Conservation (phyloP, 2,797 vertebrate genomes). For the Peromyscus aztecus region DNA sequence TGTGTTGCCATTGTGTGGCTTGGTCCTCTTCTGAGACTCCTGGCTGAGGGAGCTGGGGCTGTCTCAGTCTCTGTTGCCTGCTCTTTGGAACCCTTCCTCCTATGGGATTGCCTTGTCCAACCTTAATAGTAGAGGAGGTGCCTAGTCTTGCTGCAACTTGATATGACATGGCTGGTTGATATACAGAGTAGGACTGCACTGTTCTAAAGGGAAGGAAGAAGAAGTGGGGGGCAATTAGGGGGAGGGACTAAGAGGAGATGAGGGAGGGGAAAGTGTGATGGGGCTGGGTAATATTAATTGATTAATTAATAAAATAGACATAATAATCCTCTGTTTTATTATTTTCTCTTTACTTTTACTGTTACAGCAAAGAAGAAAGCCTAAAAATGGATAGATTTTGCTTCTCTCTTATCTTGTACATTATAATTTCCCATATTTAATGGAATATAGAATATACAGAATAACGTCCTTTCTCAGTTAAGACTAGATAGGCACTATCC, state of each 20-base stretch:
- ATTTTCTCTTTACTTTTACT: neutral
- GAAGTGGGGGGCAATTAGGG: neutral
- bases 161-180: neutral
- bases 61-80: neutral
- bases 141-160: neutral
- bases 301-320: neutral
- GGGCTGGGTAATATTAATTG: neutral
- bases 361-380: constrained; percentile 26
- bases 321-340: neutral
- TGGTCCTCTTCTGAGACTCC: neutral
- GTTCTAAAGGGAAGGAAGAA: neutral
- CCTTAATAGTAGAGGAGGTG: neutral
- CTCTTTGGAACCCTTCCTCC: neutral
- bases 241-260: neutral
- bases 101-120: neutral
- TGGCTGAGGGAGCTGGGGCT: neutral
- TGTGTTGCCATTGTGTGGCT: neutral
- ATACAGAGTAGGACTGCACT: neutral
- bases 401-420: neutral
- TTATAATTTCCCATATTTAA: neutral
- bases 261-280: neutral
- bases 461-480: neutral
- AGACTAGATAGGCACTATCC: neutral
- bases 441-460: neutral
- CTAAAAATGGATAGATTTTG: neutral